Evolutionary conservation across 2,797 vertebrate species (phyloP).

Genomic region (Limnodromus scolopaceus): DNA sequence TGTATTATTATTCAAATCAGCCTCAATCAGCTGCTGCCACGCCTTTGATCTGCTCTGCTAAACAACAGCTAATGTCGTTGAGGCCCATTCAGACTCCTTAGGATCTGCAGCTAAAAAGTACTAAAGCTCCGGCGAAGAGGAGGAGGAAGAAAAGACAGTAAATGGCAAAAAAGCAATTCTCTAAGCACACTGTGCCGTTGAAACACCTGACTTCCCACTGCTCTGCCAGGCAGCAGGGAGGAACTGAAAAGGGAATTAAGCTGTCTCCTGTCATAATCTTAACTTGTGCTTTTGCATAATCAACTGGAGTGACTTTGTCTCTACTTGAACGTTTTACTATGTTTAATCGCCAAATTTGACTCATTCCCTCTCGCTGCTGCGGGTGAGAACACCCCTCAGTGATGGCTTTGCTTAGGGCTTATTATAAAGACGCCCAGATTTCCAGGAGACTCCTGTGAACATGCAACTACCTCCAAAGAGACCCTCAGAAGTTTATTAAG

Average conservation of each 20-base stretch:
- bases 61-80: background rate
- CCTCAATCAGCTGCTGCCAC: background rate
- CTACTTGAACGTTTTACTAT: background rate
- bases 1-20: background rate
- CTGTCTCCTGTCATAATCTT: background rate
- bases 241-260: background rate
- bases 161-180: background rate
- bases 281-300: background rate
- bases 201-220: background rate
- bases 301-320: background rate
- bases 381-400: background rate
- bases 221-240: background rate
- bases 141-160: background rate
- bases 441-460: background rate
- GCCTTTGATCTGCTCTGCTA: background rate
- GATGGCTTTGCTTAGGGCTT: background rate
- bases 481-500: background rate
- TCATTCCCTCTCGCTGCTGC: background rate
- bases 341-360: background rate
- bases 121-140: background rate
- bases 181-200: background rate
- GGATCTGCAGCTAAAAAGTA: background rate
- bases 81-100: background rate
- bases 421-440: background rate
- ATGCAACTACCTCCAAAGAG: background rate